Evolutionary conservation across 2,888 invertebrate genomes (phyloP), one percentile per base, ranked within the genome.

Genomic region (Tiliacea aurago): DNA sequence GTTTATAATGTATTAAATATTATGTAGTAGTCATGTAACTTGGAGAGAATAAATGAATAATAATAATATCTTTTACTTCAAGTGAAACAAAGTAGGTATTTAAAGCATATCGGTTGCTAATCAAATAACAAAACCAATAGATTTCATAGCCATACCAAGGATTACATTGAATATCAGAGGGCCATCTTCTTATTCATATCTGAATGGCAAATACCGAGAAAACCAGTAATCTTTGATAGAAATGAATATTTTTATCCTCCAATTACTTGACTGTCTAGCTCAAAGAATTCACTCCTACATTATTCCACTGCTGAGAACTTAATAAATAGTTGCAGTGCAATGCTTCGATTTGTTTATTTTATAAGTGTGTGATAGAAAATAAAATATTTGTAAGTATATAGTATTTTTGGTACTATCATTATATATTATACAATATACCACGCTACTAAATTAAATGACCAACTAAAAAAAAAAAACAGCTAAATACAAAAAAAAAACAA

Each of bases 171-270:
- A 88, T 84, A 88, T 89, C 85, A 86, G 85, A 90, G 86, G 83
- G 83, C 66, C 80, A 84, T 86, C 84, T 82, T 86, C 84, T 86
- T 87, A 88, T 91, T 88, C 87, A 81, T 86, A 87, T 87, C 85
- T 84, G 85, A 86, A 90, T 87, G 84, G 86, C 85, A 86, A 88
- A 86, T 88, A 86, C 87, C 86, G 84, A 78, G 85, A 87, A 86
- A 75, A 85, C 84, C 82, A 83, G 76, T 80, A 85, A 87, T 75
- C 65, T 74, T 73, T 74, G 58, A 74, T 63, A 67, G 45, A 63
- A 67, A 70, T 66, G 41, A 77, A 75, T 78, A 69, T 51, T 78
- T 69, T 67, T 74, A 74, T 73, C 28, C 53, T 70, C 33, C 78
- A 69, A 70, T 72, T 59, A 68, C 33, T 55, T 18, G 41, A 53